Evolutionary conservation across 1,140 invertebrate species (phyloP), one percentile per base, ranked within the genome.

Genomic region (Bombyx mandarina): DNA sequence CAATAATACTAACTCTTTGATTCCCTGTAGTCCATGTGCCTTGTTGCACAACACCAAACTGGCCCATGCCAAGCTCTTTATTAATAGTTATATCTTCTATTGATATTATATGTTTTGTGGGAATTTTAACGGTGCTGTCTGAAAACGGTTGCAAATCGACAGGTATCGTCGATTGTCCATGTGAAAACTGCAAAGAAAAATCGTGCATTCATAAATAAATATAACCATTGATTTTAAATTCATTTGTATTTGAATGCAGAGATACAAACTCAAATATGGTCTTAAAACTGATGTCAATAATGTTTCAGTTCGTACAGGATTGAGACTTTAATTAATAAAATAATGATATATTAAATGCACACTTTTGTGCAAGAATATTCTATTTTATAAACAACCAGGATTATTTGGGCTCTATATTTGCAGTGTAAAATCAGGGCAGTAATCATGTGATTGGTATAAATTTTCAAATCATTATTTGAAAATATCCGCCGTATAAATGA

Each of bases 31-130:
- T 97, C 98, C 98, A 99, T 3, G 98, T 95, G 3, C 97, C 98
- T 85, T 99, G 98, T 73, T 98, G 97, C 0, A 99, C 98, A 7
- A 97, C 94, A 7, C 98, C 98, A 90, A 99, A 99, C 79, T 99
- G 98, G 9, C 98, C 98, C 65, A 93, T 94, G 26, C 98, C 98
- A 10, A 99, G 85, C 79, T 98, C 96, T 85, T 98, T 98, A 79
- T 97, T 97, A 5, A 99, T 93, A 45, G 94, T 93, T 68, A 99
- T 98, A 52, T 94, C 93, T 71, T 99, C 97, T 3, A 95, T 92
- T 26, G 97, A 94, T 75, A 99, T 99, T 64, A 99, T 98, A 78
- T 99, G 97, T 85, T 97, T 98, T 71, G 94, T 94, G 52, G 95
- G 94, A 51, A 94, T 93, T 72, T 92, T 89, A 26, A 74, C 67